A percentile compares a stretch with the other conserved stretches of the same genome.
Conservation (phyloP, 2,113 vertebrate genomes). For the Pimephales promelas region DNA sequence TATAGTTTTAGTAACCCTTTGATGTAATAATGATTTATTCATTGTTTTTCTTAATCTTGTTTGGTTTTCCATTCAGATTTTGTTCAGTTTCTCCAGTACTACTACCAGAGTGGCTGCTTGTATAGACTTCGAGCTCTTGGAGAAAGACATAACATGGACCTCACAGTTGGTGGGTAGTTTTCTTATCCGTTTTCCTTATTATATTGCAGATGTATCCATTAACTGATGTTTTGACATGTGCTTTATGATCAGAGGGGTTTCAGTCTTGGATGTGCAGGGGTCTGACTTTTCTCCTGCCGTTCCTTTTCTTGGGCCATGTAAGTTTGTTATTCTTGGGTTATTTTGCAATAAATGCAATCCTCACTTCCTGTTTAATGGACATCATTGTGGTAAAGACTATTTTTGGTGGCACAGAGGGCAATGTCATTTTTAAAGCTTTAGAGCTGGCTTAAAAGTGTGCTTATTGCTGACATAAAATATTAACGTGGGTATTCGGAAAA, state of each 20-base stretch:
- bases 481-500: not conserved
- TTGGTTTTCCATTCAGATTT: constrained; percentile 78
- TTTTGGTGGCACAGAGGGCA: too few relatives aligned
- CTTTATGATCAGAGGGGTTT: constrained; percentile 87
- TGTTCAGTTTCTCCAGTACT: constrained; percentile 97
- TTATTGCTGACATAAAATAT: not conserved
- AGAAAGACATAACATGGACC: constrained; percentile 88
- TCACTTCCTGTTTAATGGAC: not conserved
- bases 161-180: constrained; percentile 49
- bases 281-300: constrained; percentile 92
- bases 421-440: not conserved
- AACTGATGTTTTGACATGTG: not conserved
- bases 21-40: not conserved
- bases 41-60: not conserved
- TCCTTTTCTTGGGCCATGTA: constrained; percentile 94
- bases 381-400: not conserved
- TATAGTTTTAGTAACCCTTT: not conserved
- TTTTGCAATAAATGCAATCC: constrained; percentile 19
- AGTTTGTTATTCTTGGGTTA: constrained; percentile 62
- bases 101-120: constrained; percentile 95
- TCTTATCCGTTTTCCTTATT: not conserved
- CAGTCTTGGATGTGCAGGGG: constrained; percentile 99
- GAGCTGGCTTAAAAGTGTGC: not conserved
- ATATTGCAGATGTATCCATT: not conserved
- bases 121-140: constrained; percentile 92